Conservation (phyloP, 1,140 invertebrate genomes). For the Cherax destructor region DNA sequence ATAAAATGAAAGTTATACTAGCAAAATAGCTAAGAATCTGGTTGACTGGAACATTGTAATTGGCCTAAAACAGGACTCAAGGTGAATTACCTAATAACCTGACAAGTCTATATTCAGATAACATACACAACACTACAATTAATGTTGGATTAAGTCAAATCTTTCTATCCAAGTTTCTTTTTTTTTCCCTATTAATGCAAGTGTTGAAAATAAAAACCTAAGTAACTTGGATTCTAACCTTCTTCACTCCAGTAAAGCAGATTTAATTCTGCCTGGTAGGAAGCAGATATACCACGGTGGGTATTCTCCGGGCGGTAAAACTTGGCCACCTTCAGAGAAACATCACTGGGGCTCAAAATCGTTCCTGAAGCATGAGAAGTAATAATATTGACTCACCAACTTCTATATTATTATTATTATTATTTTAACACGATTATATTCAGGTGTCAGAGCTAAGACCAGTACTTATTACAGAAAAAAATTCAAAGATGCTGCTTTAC, state of each 20-base stretch:
- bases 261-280: conserved; percentile 83
- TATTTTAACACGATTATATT: background rate
- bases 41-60: too few species aligned
- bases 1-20: too few species aligned
- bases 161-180: too few species aligned
- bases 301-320: conserved; percentile 89
- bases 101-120: too few species aligned
- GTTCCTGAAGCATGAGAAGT: background rate
- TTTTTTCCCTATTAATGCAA: background rate
- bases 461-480: background rate
- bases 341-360: conserved; percentile 75
- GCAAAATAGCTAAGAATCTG: too few species aligned
- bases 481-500: conserved; percentile 74
- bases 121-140: too few species aligned
- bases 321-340: conserved; percentile 82
- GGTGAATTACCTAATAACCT: too few species aligned
- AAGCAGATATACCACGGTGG: conserved; percentile 77
- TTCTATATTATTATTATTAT: too few species aligned
- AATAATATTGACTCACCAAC: too few species aligned
- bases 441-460: background rate
- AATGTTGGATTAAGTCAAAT: too few species aligned
- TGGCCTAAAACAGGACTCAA: too few species aligned
- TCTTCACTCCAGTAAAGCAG: conserved; percentile 87
- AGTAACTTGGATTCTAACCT: conserved; percentile 76
- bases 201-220: background rate